These are phyloP conservation scores for Dendrolimus pini DNA, from an alignment of 2,888 invertebrate genomes.

Conservation along the genomic window DNA sequence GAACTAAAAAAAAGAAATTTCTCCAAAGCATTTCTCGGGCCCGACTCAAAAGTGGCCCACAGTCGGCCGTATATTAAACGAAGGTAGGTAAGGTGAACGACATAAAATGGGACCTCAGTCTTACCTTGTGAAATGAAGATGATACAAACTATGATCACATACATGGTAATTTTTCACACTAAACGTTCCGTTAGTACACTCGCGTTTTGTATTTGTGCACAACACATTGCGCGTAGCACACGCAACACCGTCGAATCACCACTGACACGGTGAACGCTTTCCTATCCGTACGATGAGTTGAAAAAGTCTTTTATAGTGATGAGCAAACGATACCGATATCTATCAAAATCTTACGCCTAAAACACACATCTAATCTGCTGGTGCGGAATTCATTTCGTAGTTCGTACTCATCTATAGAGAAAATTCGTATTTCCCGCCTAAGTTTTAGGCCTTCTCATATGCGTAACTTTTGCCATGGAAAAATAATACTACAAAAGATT, in stretches of 20 bases:
- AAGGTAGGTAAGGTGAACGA: constrained; percentile 2
- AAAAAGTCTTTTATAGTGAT: background rate
- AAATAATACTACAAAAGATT: too few relatives aligned
- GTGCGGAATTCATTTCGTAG: too few relatives aligned
- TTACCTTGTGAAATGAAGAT: constrained; percentile 44
- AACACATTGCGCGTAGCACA: background rate
- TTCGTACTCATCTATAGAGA: too few relatives aligned
- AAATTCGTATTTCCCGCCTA: too few relatives aligned
- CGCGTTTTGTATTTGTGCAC: constrained; percentile 26
- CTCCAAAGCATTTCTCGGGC: background rate
- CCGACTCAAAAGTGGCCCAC: background rate
- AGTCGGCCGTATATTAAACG: background rate
- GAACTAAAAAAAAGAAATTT: background rate
- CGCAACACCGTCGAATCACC: background rate
- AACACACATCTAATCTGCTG: background rate
- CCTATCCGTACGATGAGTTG: background rate
- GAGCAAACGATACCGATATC: background rate
- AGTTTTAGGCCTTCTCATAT: too few relatives aligned
- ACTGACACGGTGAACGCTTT: background rate
- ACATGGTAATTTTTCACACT: constrained; percentile 52
- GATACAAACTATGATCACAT: constrained; percentile 45
- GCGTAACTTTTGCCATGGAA: too few relatives aligned
- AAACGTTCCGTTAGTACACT: constrained; percentile 38
- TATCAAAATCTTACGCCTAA: background rate
- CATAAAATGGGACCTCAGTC: constrained; percentile 5